Conservation (phyloP, 2,113 vertebrate species). For the Uropsilus gracilis region DNA sequence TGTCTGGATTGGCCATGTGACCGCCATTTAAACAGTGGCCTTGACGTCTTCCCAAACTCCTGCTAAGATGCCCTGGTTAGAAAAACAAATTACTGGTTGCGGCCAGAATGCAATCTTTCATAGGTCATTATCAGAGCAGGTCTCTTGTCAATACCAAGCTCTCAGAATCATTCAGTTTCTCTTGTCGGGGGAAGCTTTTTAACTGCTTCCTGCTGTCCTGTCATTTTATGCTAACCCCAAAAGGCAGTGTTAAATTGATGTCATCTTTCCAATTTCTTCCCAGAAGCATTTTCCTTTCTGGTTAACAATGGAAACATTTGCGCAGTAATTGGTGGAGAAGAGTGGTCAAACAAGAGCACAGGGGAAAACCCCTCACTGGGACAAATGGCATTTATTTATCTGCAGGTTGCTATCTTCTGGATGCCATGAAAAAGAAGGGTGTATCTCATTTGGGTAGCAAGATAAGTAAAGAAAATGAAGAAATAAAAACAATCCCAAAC, state of each 20-base stretch:
- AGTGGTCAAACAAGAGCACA: conserved; percentile 53
- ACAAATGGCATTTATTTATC: conserved; percentile 17
- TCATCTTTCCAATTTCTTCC: conserved; percentile 81
- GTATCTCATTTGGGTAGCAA: conserved; percentile 11
- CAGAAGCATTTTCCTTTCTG: conserved; percentile 80
- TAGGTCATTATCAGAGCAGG: conserved; percentile 77
- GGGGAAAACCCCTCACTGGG: conserved; percentile 36
- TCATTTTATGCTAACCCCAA: conserved; percentile 80
- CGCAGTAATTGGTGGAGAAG: conserved; percentile 19
- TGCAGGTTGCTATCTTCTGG: background rate
- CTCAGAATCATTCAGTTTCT: conserved; percentile 79
- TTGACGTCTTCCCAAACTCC: conserved; percentile 52
- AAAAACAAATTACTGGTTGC: conserved; percentile 69
- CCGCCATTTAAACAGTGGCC: conserved; percentile 42
- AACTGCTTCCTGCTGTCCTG: conserved; percentile 80
- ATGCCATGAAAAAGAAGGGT: background rate
- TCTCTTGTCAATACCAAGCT: conserved; percentile 78
- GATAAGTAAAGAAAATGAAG: background rate
- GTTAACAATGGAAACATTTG: conserved; percentile 77
- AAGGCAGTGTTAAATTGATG: conserved; percentile 81
- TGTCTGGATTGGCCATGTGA: conserved; percentile 50
- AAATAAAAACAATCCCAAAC: background rate
- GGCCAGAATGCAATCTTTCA: conserved; percentile 74
- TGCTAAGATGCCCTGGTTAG: conserved; percentile 54
- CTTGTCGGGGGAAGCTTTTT: conserved; percentile 80